Conservation (phyloP, 2,113 vertebrate genomes). For the Pungitius pungitius region DNA sequence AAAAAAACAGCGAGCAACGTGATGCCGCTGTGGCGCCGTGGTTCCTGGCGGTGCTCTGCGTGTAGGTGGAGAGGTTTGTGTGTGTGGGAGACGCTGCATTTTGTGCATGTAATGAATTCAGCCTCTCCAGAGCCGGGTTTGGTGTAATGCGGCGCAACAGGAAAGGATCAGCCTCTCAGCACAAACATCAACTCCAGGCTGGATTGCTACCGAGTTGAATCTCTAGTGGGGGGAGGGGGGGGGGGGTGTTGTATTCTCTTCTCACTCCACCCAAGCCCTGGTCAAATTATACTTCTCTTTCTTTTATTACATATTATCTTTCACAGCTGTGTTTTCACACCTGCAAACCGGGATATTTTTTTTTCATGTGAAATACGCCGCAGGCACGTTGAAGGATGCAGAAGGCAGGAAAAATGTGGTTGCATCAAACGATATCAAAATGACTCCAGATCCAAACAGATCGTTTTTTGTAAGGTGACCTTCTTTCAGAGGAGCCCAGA, state of each 20-base stretch:
- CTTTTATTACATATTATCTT: neutral
- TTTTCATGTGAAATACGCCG: neutral
- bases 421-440: too few species aligned
- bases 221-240: neutral
- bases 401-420: neutral
- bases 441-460: too few species aligned
- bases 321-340: neutral
- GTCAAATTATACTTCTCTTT: neutral
- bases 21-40: conserved; percentile 42
- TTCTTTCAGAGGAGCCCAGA: neutral
- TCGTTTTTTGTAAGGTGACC: too few species aligned
- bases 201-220: conserved; percentile 18
- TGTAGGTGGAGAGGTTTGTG: conserved; percentile 82
- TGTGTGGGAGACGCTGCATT: conserved; percentile 81
- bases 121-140: conserved; percentile 71
- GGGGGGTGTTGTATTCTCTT: conserved; percentile 5
- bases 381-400: neutral
- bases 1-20: conserved; percentile 60
- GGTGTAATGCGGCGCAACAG: conserved; percentile 48
- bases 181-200: conserved; percentile 22
- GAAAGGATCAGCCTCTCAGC: conserved; percentile 47
- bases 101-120: conserved; percentile 80
- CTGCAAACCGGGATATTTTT: neutral
- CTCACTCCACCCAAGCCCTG: neutral
- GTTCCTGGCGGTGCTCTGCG: conserved; percentile 62